Conservation (phyloP, 2,888 invertebrate species). For the Oligia latruncula region DNA sequence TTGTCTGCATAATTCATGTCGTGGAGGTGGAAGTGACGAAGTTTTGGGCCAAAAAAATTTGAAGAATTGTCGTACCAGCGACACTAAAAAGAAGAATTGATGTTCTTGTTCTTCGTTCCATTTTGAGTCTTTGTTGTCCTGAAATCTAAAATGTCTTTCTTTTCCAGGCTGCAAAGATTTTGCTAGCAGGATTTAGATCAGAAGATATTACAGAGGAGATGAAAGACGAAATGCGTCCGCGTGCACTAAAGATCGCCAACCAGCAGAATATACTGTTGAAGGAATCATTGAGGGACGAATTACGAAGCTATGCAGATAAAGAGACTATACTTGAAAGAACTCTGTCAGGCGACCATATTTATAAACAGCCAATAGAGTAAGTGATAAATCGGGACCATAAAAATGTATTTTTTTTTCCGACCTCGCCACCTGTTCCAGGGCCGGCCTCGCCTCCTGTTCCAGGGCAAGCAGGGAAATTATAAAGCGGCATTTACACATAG, state of each 20-base stretch:
- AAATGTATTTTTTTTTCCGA: neutral
- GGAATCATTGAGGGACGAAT: slow-evolving; percentile 63
- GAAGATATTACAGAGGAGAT: slow-evolving; percentile 73
- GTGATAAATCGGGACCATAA: slow-evolving; percentile 40
- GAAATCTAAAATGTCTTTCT: neutral
- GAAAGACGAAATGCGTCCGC: slow-evolving; percentile 79
- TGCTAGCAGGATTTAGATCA: slow-evolving; percentile 84
- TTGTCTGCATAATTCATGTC: neutral
- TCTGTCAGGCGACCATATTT: slow-evolving; percentile 78
- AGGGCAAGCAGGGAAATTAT: too few species aligned
- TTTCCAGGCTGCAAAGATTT: slow-evolving; percentile 84
- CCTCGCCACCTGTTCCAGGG: too few species aligned
- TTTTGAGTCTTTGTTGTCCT: neutral
- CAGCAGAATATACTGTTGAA: slow-evolving; percentile 75
- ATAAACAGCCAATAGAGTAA: slow-evolving; percentile 85
- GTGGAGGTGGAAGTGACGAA: neutral
- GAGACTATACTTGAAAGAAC: slow-evolving; percentile 75
- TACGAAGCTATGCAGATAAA: slow-evolving; percentile 68
- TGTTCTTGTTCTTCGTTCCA: neutral
- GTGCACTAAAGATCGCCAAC: slow-evolving; percentile 78
- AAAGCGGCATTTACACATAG: too few species aligned
- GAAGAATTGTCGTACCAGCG: too few species aligned
- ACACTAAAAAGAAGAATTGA: neutral
- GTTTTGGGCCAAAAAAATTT: neutral
- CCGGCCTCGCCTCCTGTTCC: too few species aligned